phyloP scores from a whole-genome alignment of 2,113 vertebrate species.

The Chiloscyllium plagiosum region DNA sequence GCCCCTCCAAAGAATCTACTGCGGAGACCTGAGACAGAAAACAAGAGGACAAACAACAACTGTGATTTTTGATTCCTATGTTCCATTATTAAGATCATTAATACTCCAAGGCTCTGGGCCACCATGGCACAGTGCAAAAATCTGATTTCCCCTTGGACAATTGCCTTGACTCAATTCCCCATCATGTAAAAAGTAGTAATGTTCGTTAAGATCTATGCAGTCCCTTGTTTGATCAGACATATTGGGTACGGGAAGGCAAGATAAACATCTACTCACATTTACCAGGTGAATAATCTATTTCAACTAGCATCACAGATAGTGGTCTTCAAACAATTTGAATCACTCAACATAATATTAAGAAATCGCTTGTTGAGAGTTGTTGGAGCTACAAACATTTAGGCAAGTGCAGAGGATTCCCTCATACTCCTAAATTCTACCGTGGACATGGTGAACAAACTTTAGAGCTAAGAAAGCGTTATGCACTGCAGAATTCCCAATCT shows the following conservation, averaged over 20 bases:
- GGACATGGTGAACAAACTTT: too few relatives aligned
- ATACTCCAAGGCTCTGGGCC: background rate
- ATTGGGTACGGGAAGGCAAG: background rate
- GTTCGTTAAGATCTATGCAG: too few relatives aligned
- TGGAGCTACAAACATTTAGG: too few relatives aligned
- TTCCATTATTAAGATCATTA: background rate
- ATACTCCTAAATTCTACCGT: too few relatives aligned
- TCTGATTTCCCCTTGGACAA: background rate
- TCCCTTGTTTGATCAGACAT: background rate
- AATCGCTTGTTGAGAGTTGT: too few relatives aligned
- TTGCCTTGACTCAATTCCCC: background rate
- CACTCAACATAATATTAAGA: too few relatives aligned
- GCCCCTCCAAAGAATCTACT: slow-evolving; percentile 83
- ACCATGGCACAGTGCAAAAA: background rate
- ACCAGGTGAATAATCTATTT: too few relatives aligned
- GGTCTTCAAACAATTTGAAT: too few relatives aligned
- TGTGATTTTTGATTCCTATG: background rate
- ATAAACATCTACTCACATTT: background rate
- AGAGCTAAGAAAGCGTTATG: too few relatives aligned
- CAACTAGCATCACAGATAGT: too few relatives aligned
- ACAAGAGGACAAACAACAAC: background rate
- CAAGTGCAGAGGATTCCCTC: too few relatives aligned
- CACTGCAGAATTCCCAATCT: too few relatives aligned
- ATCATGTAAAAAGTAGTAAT: background rate
- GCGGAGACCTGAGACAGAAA: slow-evolving; percentile 73